phyloP scores from a whole-genome alignment of 2,888 invertebrate species.

The Synergus laeviventris region DNA sequence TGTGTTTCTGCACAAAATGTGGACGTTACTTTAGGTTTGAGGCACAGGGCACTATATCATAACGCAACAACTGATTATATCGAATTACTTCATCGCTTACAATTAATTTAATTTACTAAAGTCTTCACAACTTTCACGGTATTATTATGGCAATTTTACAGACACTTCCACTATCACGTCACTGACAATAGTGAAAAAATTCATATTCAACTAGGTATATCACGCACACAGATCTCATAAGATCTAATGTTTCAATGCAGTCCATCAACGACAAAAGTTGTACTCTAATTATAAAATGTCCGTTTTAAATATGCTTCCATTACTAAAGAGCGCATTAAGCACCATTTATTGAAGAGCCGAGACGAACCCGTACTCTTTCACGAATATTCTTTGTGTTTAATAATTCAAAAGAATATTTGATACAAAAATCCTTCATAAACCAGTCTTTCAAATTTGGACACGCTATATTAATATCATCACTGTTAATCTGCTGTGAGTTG shows the following conservation, averaged over 20 bases:
- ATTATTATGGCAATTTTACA: slow-evolving; percentile 25
- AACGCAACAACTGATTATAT: no score
- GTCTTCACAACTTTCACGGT: slow-evolving; percentile 7
- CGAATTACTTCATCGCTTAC: background rate
- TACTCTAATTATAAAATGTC: slow-evolving; percentile 18
- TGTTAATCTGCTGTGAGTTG: background rate
- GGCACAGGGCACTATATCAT: no score
- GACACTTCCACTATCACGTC: slow-evolving; percentile 20
- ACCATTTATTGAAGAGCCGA: slow-evolving; percentile 26
- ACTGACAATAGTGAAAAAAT: slow-evolving; percentile 22
- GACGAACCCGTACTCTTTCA: background rate
- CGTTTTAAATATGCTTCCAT: slow-evolving; percentile 4
- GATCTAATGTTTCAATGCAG: slow-evolving; percentile 38
- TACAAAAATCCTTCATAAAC: slow-evolving; percentile 23
- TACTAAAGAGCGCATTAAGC: background rate
- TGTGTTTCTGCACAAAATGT: no score
- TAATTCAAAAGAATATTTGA: slow-evolving; percentile 2
- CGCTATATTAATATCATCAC: slow-evolving; percentile 9
- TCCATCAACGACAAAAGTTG: slow-evolving; percentile 31
- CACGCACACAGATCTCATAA: slow-evolving; percentile 30
- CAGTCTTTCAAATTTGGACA: slow-evolving; percentile 37
- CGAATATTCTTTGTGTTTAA: slow-evolving; percentile 16
- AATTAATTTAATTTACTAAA: background rate
- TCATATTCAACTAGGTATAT: slow-evolving; percentile 37
- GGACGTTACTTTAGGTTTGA: no score